phyloP scores from a whole-genome alignment of 2,113 vertebrate species.

The Chunga burmeisteri region DNA sequence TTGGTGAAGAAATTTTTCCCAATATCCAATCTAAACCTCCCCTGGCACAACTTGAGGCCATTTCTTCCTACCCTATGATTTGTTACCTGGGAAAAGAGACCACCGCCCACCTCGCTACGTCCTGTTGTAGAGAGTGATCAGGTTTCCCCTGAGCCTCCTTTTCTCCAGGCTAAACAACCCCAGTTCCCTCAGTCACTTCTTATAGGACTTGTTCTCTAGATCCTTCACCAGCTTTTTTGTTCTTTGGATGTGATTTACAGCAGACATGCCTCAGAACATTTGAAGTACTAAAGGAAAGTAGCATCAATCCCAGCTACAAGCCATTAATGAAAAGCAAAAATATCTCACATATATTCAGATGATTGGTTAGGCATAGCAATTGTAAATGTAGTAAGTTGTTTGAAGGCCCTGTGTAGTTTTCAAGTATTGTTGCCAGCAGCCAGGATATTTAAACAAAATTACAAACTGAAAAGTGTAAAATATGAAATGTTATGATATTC shows the following conservation, averaged over 20 bases:
- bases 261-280: not conserved
- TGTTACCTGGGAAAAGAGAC: no score
- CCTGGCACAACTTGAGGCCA: not conserved
- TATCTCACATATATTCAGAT: not conserved
- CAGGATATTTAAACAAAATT: not conserved
- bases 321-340: not conserved
- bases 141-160: not conserved
- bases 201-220: not conserved
- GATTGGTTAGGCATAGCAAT: not conserved
- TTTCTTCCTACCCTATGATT: not conserved
- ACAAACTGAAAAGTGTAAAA: not conserved
- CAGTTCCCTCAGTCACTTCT: not conserved
- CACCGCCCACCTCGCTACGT: fast-evolving
- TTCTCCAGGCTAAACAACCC: not conserved
- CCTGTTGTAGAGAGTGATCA: fast-evolving
- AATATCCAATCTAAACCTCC: not conserved
- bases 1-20: not conserved
- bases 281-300: not conserved
- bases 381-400: not conserved
- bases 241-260: not conserved
- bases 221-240: not conserved
- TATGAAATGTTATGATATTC: not conserved
- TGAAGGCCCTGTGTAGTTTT: not conserved
- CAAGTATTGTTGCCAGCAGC: not conserved
- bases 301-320: not conserved